Conservation (phyloP, 2,797 vertebrate species). For the Tangara arthus region DNA sequence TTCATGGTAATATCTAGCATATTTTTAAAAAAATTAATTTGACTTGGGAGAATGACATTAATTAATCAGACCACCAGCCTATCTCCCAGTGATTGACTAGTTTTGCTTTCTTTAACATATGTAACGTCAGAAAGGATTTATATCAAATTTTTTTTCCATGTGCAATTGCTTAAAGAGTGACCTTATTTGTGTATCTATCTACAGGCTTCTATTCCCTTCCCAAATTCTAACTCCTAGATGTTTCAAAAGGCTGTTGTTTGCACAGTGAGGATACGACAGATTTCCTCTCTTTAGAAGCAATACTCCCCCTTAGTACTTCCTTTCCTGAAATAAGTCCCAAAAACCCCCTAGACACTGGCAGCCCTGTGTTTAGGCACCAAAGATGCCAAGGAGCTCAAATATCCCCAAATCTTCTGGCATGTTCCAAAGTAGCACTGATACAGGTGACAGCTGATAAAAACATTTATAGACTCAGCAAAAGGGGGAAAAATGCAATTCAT, state of each 20-base stretch:
- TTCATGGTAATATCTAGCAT: not conserved
- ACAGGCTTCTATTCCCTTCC: not conserved
- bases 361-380: not conserved
- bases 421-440: not conserved
- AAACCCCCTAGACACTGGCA: not conserved
- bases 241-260: not conserved
- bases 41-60: not conserved
- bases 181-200: not conserved
- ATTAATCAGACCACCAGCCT: not conserved
- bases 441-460: not conserved
- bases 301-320: not conserved
- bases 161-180: not conserved
- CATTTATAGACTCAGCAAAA: not conserved
- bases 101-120: not conserved
- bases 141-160: not conserved
- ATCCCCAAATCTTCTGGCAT: not conserved
- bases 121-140: not conserved
- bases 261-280: not conserved
- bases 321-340: not conserved
- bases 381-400: not conserved
- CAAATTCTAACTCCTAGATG: not conserved
- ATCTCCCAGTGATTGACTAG: not conserved
- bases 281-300: not conserved
- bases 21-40: not conserved
- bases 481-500: not conserved